phyloP scores from a whole-genome alignment of 2,888 invertebrate species.

The Trissoscelio sp. region DNA sequence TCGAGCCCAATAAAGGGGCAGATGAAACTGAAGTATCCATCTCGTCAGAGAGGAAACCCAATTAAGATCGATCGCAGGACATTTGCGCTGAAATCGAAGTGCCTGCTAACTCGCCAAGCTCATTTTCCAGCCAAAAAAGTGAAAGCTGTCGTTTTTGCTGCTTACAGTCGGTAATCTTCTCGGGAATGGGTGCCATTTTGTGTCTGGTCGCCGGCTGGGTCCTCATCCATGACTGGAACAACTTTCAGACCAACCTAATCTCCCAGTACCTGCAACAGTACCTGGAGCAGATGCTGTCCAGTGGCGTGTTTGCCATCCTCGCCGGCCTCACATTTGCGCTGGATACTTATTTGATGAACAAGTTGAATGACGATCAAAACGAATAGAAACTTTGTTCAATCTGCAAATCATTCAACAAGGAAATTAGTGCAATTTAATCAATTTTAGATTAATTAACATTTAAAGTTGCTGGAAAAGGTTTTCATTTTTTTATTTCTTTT shows the following conservation, averaged over 20 bases:
- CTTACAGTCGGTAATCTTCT: slow-evolving; percentile 85
- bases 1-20: background rate
- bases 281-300: slow-evolving; percentile 86
- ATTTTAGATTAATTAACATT: no score
- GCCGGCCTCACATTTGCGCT: slow-evolving; percentile 86
- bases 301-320: slow-evolving; percentile 87
- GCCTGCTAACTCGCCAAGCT: slow-evolving; percentile 7
- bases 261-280: slow-evolving; percentile 86
- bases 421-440: no score
- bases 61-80: slow-evolving; percentile 2
- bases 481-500: no score
- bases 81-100: slow-evolving; percentile 9
- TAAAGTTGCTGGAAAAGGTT: no score
- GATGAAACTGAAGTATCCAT: background rate
- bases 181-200: slow-evolving; percentile 86
- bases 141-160: slow-evolving; percentile 38
- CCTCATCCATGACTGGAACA: slow-evolving; percentile 84
- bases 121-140: slow-evolving; percentile 19
- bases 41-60: background rate
- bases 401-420: no score
- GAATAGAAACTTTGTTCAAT: no score
- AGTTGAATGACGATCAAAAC: slow-evolving; percentile 56
- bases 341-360: slow-evolving; percentile 86
- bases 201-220: slow-evolving; percentile 88
- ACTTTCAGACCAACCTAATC: slow-evolving; percentile 79